Percentiles rank a stretch among this genome's conserved stretches.
Evolutionary conservation across 2,797 vertebrate genomes (phyloP).

Genomic region (Scomberomorus guttatus): DNA sequence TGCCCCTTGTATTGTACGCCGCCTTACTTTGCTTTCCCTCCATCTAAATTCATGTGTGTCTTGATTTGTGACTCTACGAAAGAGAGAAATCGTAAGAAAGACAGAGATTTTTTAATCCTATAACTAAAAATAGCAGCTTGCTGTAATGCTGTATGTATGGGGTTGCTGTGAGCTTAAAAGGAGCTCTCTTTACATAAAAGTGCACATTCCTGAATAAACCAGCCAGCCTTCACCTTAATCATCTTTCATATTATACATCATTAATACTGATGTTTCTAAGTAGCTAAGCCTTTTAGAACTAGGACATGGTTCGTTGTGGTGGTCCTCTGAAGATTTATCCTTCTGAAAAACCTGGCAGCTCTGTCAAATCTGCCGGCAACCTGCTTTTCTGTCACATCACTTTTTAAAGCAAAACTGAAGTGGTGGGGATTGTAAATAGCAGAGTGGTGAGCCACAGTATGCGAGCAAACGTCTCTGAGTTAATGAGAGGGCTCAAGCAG

Average conservation of each 20-base stretch:
- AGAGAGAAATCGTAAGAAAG: conserved; percentile 53
- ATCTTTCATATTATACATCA: conserved; percentile 72
- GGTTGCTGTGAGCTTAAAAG: conserved; percentile 63
- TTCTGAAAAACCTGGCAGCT: conserved; percentile 65
- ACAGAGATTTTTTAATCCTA: conserved; percentile 72
- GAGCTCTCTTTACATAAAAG: conserved; percentile 71
- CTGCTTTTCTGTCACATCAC: conserved; percentile 75
- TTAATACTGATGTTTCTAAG: conserved; percentile 78
- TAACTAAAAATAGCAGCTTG: conserved; percentile 74
- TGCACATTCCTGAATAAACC: conserved; percentile 67
- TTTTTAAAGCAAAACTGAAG: conserved; percentile 68
- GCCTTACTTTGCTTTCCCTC: conserved; percentile 36
- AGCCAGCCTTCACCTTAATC: conserved; percentile 73
- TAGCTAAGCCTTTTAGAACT: conserved; percentile 75
- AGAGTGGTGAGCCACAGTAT: conserved; percentile 76
- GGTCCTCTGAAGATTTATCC: conserved; percentile 67
- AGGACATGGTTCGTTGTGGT: conserved; percentile 59
- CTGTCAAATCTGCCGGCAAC: conserved; percentile 77
- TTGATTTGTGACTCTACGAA: conserved; percentile 63
- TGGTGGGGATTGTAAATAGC: conserved; percentile 80
- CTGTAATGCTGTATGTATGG: conserved; percentile 52
- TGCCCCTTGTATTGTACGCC: conserved; percentile 44
- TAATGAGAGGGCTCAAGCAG: conserved; percentile 77
- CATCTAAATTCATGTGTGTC: conserved; percentile 54
- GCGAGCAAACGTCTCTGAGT: conserved; percentile 65